Percentiles rank a stretch among this genome's conserved stretches.
Evolutionary conservation across 2,113 vertebrate genomes (phyloP).

Genomic region (Labeo catla): DNA sequence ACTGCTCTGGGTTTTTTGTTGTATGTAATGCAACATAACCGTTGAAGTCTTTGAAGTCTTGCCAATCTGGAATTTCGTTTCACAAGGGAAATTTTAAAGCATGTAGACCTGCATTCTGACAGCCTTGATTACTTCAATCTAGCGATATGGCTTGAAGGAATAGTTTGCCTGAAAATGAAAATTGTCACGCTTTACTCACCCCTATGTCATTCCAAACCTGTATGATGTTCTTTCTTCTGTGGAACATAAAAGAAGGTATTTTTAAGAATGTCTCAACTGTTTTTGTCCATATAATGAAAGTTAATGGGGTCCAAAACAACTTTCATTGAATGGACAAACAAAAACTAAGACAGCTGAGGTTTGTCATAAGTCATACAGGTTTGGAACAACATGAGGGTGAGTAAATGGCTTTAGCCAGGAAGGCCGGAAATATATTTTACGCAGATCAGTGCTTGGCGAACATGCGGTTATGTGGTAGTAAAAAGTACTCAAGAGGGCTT

Average conservation of each 20-base stretch:
- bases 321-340: neutral
- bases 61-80: constrained; percentile 22
- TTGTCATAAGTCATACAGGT: neutral
- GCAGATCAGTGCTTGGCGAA: neutral
- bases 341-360: neutral
- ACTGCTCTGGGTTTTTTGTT: neutral
- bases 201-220: neutral
- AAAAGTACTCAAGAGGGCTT: neutral
- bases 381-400: neutral
- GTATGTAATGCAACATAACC: neutral
- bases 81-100: constrained; percentile 12
- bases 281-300: neutral
- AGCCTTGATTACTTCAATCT: neutral
- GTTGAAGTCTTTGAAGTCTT: neutral
- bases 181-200: neutral
- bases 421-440: neutral
- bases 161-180: neutral
- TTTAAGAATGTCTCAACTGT: neutral
- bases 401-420: neutral
- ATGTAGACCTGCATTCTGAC: constrained; percentile 13
- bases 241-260: neutral
- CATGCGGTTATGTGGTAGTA: neutral
- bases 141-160: neutral
- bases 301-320: neutral
- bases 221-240: neutral